These are phyloP conservation scores for Micromussa lordhowensis DNA, from an alignment of 92 coral and sea anemone species.

Conservation along the genomic window DNA sequence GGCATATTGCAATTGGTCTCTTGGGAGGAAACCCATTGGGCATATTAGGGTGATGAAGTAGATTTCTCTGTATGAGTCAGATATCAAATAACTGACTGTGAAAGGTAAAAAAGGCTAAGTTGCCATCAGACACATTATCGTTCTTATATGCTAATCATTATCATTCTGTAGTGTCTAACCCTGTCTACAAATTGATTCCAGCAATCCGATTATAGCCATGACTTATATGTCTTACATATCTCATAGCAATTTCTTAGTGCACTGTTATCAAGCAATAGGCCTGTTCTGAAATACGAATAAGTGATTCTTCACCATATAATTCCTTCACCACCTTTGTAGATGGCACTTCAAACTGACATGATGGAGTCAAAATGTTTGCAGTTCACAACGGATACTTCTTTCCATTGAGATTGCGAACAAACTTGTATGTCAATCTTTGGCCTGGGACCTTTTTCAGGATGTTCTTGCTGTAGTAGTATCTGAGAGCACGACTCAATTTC, in stretches of 20 bases:
- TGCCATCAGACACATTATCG: not conserved
- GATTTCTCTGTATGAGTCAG: not conserved
- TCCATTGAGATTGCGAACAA: slow-evolving; percentile 84
- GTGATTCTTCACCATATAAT: not conserved
- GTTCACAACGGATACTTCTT: slow-evolving; percentile 76
- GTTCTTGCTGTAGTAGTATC: slow-evolving; percentile 95
- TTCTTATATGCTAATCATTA: no score
- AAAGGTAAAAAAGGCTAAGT: no score
- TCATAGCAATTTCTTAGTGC: not conserved
- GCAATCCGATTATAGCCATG: not conserved
- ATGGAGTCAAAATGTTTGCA: not conserved
- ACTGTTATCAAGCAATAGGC: not conserved
- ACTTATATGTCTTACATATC: not conserved
- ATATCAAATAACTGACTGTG: not conserved
- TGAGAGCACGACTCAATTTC: slow-evolving; percentile 94
- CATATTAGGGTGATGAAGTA: not conserved
- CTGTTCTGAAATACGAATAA: not conserved
- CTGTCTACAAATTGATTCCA: not conserved
- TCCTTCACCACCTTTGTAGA: not conserved
- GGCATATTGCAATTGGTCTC: not conserved
- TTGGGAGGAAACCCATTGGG: not conserved
- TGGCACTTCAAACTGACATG: not conserved
- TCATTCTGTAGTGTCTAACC: not conserved
- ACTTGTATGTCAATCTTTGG: slow-evolving; percentile 94
- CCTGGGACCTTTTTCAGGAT: slow-evolving; percentile 94